These are phyloP conservation scores for Macaria liturata DNA, from an alignment of 2,888 invertebrate species.

Conservation along the genomic window DNA sequence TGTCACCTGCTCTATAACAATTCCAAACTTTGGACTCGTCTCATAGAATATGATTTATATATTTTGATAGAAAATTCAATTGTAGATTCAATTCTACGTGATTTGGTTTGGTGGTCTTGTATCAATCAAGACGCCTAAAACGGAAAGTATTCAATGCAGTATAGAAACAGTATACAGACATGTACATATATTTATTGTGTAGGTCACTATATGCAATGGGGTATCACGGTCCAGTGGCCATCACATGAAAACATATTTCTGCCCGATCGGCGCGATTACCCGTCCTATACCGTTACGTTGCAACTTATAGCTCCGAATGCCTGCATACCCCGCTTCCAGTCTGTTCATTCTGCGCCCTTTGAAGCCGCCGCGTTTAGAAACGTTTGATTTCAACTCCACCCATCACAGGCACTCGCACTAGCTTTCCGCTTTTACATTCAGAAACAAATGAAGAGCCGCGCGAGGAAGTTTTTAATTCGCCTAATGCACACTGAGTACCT, in stretches of 20 bases:
- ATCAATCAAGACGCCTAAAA: slow-evolving; percentile 1
- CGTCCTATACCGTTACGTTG: slow-evolving; percentile 50
- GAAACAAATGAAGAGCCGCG: slow-evolving; percentile 68
- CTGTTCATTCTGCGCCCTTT: slow-evolving; percentile 73
- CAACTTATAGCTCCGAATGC: slow-evolving; percentile 60
- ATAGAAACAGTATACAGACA: slow-evolving; percentile 11
- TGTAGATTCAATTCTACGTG: no score
- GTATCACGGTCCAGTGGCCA: slow-evolving; percentile 50
- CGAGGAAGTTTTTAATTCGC: slow-evolving; percentile 77
- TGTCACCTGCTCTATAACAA: slow-evolving; percentile 27
- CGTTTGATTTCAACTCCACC: slow-evolving; percentile 75
- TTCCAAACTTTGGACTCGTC: no score
- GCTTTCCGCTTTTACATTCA: slow-evolving; percentile 59
- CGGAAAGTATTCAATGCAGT: slow-evolving; percentile 5
- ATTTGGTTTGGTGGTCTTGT: not conserved
- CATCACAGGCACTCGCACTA: slow-evolving; percentile 31
- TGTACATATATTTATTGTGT: slow-evolving; percentile 8
- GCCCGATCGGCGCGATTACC: slow-evolving; percentile 66
- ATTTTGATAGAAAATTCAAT: no score
- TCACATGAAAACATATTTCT: slow-evolving; percentile 64
- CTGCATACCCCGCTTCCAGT: slow-evolving; percentile 58
- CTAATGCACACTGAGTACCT: slow-evolving; percentile 75
- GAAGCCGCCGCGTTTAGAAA: slow-evolving; percentile 63
- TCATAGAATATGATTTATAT: no score
- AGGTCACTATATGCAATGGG: slow-evolving; percentile 25